Evolutionary conservation across 2,797 vertebrate species (phyloP).

Genomic region (Prionace glauca): DNA sequence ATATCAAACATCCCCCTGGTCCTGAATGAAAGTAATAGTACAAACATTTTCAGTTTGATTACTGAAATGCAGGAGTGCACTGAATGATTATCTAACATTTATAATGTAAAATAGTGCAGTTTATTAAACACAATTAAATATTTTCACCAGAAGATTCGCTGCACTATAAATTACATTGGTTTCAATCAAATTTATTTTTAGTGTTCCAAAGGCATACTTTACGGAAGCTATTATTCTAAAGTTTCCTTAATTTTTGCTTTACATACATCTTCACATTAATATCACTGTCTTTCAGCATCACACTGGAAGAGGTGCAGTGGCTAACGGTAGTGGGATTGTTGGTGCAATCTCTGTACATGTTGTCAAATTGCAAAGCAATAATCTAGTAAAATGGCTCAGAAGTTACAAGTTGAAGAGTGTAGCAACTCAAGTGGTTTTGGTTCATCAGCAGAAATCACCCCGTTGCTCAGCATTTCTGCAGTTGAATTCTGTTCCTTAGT

Average conservation of each 20-base stretch:
- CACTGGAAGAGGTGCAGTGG: not conserved
- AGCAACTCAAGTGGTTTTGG: not conserved
- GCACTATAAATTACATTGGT: not conserved
- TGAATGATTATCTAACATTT: not conserved
- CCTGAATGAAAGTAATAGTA: not conserved
- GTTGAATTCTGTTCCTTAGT: not conserved
- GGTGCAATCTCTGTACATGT: not conserved
- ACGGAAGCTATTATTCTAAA: not conserved
- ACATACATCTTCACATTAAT: not conserved
- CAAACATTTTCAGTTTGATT: not conserved
- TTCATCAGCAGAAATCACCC: not conserved
- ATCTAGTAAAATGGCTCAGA: not conserved
- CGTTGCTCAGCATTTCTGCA: not conserved
- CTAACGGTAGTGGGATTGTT: not conserved
- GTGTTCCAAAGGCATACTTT: not conserved
- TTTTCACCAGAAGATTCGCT: not conserved
- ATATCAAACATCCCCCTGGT: not conserved
- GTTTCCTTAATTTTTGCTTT: not conserved
- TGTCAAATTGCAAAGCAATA: constrained; percentile 13
- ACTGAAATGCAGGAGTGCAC: not conserved
- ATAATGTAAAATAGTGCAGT: not conserved
- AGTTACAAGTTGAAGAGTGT: not conserved
- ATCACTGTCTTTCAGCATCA: not conserved
- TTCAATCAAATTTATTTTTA: not conserved
- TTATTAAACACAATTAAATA: not conserved